Conservation (phyloP, 1,140 invertebrate genomes). For the roundworm (Caenorhabditis elegans) region WBcel235 BX284602.5:7096501-7097000, state of each 20-base stretch:
- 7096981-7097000: too few species aligned
- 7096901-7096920: slow-evolving; percentile 79
- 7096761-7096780: slow-evolving; percentile 74
- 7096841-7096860: slow-evolving; percentile 88
- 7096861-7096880: slow-evolving; percentile 88
- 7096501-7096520: too few species aligned
- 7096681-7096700: neutral
- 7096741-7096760: slow-evolving; percentile 79
- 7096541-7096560: too few species aligned
- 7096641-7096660: too few species aligned
- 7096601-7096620: slow-evolving; percentile 33
- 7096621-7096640: slow-evolving; percentile 41
- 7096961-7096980: slow-evolving; percentile 79
- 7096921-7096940: slow-evolving; percentile 79
- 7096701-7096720: slow-evolving; percentile 80
- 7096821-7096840: slow-evolving; percentile 93
- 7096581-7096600: neutral
- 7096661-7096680: too few species aligned
- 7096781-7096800: slow-evolving; percentile 80
- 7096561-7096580: too few species aligned
- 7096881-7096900: slow-evolving; percentile 87
- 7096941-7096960: slow-evolving; percentile 80
- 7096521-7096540: too few species aligned
- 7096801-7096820: slow-evolving; percentile 80
- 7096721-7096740: slow-evolving; percentile 81